These are phyloP conservation scores for Tetramorium bicarinatum DNA, from an alignment of 2,888 invertebrate genomes.

Conservation along the genomic window DNA sequence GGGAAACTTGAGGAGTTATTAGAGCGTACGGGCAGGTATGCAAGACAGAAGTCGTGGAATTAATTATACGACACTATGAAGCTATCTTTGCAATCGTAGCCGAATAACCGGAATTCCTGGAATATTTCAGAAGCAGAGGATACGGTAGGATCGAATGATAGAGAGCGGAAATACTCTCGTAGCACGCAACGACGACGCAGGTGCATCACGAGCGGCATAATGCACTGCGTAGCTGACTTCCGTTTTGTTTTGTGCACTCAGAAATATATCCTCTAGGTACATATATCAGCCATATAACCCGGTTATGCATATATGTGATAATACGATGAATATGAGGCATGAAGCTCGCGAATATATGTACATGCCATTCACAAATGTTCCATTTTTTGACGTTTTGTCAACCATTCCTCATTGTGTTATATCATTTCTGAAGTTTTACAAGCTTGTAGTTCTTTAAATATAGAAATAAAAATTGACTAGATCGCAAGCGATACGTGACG, in stretches of 20 bases:
- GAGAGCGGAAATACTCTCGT: conserved; percentile 38
- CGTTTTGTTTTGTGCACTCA: conserved; percentile 44
- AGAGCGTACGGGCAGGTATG: conserved; percentile 7
- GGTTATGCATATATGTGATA: conserved; percentile 13
- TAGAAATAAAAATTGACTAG: conserved; percentile 16
- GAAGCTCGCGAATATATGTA: conserved; percentile 26
- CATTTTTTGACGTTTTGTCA: conserved; percentile 34
- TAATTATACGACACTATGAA: conserved; percentile 37
- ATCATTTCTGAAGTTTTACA: background rate
- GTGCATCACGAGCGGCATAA: conserved; percentile 44
- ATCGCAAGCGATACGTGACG: background rate
- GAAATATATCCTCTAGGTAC: conserved; percentile 29
- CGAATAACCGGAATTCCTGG: conserved; percentile 38
- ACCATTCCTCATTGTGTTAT: background rate
- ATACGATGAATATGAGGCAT: conserved; percentile 30
- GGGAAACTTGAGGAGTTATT: conserved; percentile 32
- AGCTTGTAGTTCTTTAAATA: conserved; percentile 16
- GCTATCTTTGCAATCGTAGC: conserved; percentile 40
- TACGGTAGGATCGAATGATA: conserved; percentile 36
- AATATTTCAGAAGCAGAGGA: conserved; percentile 31
- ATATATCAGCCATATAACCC: conserved; percentile 18
- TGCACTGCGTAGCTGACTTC: conserved; percentile 43
- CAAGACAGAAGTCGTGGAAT: conserved; percentile 25
- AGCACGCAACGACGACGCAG: conserved; percentile 41
- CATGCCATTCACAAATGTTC: background rate